These are phyloP conservation scores for Anthophora plumipes DNA, from an alignment of 2,888 invertebrate genomes.

Conservation along the genomic window DNA sequence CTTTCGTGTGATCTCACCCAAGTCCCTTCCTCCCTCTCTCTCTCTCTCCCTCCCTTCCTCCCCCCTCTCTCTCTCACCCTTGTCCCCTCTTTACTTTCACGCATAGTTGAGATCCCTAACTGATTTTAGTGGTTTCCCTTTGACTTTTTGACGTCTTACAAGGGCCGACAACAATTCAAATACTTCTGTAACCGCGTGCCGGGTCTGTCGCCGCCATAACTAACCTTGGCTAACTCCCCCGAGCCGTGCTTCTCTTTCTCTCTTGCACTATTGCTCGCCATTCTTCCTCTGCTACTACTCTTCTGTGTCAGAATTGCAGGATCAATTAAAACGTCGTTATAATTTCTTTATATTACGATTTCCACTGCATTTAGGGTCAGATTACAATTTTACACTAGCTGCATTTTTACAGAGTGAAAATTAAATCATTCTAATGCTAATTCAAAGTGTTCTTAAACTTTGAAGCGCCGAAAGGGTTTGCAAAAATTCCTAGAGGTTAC, in stretches of 20 bases:
- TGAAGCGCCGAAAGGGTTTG: too few relatives aligned
- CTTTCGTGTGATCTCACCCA: constrained; percentile 60
- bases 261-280: background rate
- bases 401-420: too few relatives aligned
- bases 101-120: constrained; percentile 84
- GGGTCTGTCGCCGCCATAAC: constrained; percentile 80
- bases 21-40: constrained; percentile 44
- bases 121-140: constrained; percentile 84
- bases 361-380: too few relatives aligned
- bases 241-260: constrained; percentile 51
- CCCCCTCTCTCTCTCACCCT: constrained; percentile 43
- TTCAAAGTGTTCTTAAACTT: too few relatives aligned
- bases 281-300: constrained; percentile 50
- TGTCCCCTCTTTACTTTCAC: constrained; percentile 64
- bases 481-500: too few relatives aligned
- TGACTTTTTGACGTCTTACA: constrained; percentile 84
- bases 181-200: constrained; percentile 82
- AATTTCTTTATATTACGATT: too few relatives aligned
- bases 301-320: background rate
- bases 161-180: constrained; percentile 83
- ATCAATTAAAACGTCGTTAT: background rate
- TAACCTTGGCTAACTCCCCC: constrained; percentile 81
- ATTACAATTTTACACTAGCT: too few relatives aligned
- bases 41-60: constrained; percentile 57
- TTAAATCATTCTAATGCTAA: too few relatives aligned